Evolutionary conservation across 1,140 invertebrate species (phyloP).

Genomic region (Aphis gossypii): DNA sequence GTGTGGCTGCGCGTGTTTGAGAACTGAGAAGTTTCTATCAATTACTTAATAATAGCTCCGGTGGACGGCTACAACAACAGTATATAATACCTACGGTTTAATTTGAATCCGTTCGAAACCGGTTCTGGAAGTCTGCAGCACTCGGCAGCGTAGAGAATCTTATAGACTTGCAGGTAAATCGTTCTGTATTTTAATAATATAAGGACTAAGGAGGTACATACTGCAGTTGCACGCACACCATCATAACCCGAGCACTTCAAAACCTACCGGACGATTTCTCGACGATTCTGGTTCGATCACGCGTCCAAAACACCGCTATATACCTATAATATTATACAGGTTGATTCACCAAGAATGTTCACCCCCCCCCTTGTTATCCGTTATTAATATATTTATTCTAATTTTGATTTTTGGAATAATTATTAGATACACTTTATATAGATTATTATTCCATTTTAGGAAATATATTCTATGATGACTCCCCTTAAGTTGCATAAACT

Average conservation of each 20-base stretch:
- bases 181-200: background rate
- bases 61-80: slow-evolving; percentile 13
- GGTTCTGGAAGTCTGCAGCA: slow-evolving; percentile 23
- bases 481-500: background rate
- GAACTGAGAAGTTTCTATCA: slow-evolving; percentile 41
- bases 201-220: background rate
- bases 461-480: background rate
- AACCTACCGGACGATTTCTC: background rate
- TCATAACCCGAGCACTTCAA: background rate
- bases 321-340: background rate
- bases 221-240: background rate
- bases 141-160: slow-evolving; percentile 23
- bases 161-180: slow-evolving; percentile 22
- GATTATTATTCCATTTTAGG: background rate
- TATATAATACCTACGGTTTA: slow-evolving; percentile 42
- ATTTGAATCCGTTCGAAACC: slow-evolving; percentile 50
- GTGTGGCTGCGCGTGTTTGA: slow-evolving; percentile 6
- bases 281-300: slow-evolving; percentile 18
- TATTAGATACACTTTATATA: background rate
- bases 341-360: background rate
- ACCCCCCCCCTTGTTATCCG: background rate
- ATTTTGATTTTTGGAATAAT: background rate
- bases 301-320: background rate
- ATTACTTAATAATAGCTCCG: slow-evolving; percentile 47
- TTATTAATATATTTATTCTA: background rate